Conservation (phyloP, 1,140 invertebrate species). For the Thalassaphorura encarpata region DNA sequence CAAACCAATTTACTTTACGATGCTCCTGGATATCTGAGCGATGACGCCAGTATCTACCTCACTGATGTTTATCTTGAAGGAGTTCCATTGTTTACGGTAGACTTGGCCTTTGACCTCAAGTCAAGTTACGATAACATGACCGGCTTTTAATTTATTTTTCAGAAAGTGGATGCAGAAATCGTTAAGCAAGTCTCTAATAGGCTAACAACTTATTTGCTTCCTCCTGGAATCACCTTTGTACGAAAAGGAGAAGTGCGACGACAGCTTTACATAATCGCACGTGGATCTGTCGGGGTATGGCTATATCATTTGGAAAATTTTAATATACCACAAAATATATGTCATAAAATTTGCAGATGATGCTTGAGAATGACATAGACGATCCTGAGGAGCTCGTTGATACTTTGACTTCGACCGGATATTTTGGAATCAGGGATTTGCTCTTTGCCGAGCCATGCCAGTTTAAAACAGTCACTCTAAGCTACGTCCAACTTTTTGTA, state of each 20-base stretch:
- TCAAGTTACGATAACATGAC: no score
- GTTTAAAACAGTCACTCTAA: conserved; percentile 5
- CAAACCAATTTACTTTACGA: conserved; percentile 30
- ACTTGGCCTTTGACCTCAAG: not conserved
- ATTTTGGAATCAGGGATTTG: conserved; percentile 14
- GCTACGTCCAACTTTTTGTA: conserved; percentile 8
- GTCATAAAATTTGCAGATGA: not conserved
- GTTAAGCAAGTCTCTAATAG: conserved; percentile 10
- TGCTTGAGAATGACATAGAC: not conserved
- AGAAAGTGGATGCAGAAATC: conserved; percentile 21
- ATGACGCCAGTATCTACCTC: conserved; percentile 17
- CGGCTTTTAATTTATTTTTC: conserved; percentile 1
- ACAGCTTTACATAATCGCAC: conserved; percentile 17
- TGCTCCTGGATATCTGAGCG: conserved; percentile 21
- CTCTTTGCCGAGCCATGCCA: conserved; percentile 13
- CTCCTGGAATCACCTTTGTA: conserved; percentile 20
- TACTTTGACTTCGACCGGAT: not conserved
- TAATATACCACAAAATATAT: no score
- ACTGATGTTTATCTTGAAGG: conserved; percentile 18
- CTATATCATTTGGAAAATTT: no score
- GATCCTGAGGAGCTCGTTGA: not conserved
- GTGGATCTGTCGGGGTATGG: conserved; percentile 21
- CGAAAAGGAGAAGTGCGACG: conserved; percentile 20
- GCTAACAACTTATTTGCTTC: conserved; percentile 16
- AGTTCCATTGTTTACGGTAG: conserved; percentile 24